Evolutionary conservation across 1,140 invertebrate species (phyloP).

Genomic region (Scaptodrosophila lebanonensis): DNA sequence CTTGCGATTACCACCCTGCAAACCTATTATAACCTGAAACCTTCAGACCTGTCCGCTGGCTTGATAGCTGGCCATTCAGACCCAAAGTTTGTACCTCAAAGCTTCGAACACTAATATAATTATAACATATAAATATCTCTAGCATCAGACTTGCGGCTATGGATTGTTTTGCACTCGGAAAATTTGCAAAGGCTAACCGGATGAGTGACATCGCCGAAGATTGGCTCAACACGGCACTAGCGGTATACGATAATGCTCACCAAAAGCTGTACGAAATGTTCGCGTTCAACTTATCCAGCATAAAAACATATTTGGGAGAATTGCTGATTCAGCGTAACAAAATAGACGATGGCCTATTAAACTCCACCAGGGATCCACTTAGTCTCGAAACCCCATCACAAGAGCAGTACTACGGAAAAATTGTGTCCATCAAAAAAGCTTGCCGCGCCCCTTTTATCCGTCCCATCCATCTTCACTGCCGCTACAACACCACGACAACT

Average conservation of each 20-base stretch:
- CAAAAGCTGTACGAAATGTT: not conserved
- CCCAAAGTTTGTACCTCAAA: constrained; percentile 3
- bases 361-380: not conserved
- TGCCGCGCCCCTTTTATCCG: not conserved
- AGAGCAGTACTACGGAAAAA: not conserved
- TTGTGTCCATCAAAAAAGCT: not conserved
- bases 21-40: constrained; percentile 9
- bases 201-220: constrained; percentile 1
- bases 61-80: not conserved
- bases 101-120: not conserved
- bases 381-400: no score
- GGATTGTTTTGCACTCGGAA: constrained; percentile 26
- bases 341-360: not conserved
- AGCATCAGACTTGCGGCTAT: constrained; percentile 9
- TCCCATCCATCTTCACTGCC: constrained; percentile 82
- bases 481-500: constrained; percentile 84
- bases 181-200: constrained; percentile 1
- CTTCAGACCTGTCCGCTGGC: constrained; percentile 16
- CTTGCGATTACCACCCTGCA: constrained; percentile 13
- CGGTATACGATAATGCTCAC: not conserved
- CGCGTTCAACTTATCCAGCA: not conserved
- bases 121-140: not conserved
- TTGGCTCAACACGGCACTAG: constrained; percentile 25
- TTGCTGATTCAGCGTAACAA: not conserved
- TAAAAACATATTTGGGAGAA: not conserved